Evolutionary conservation across 2,888 invertebrate species (phyloP), one percentile per base, ranked within the genome.

Genomic region (Selenia dentaria): DNA sequence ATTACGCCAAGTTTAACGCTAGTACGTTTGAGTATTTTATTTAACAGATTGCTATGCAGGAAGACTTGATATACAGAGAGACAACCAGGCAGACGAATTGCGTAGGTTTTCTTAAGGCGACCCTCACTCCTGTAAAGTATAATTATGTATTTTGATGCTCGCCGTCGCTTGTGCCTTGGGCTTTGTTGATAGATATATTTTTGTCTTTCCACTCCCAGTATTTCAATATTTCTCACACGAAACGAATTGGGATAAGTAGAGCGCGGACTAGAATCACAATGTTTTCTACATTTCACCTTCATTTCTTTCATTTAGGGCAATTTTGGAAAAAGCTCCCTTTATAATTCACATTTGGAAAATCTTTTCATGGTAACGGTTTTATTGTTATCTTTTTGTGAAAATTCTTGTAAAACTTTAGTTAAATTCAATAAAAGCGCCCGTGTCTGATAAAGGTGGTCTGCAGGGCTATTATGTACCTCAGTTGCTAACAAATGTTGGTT

Each of bases 191-290:
- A 58, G 61, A 65, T 65, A 63, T 72, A 74, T 75, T 67, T 73
- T 67, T 51, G 68, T 64, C 58, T 62, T 53, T 50, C 56, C 54
- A 58, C 57, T 51, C 50, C 50, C 51, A 64, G 66, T 74, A 70
- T 79, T 79, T 78, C 72, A 77, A 81, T 80, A 80, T 78, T 76
- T 77, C 78, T 70, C 73, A 73, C 74, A 70, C 69, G 70, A 67
- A 70, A 66, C 65, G 67, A 69, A 75, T 73, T 70, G 67, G 57
- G 61, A 68, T 68, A 69, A 74, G 67, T 65, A 64, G 66, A 55
- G 53, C 67, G 57, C 32, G 45, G 59, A 41, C 59, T 51, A 53
- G 69, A 72, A 73, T 78, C 64, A 65, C 70, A 72, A 74, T 71
- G 62, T 63, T 50, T 46, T 54, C 14, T 48, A 59, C 62, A 62